These are phyloP conservation scores for Ephialtes manifestator DNA, from an alignment of 2,888 invertebrate genomes.

Conservation along the genomic window DNA sequence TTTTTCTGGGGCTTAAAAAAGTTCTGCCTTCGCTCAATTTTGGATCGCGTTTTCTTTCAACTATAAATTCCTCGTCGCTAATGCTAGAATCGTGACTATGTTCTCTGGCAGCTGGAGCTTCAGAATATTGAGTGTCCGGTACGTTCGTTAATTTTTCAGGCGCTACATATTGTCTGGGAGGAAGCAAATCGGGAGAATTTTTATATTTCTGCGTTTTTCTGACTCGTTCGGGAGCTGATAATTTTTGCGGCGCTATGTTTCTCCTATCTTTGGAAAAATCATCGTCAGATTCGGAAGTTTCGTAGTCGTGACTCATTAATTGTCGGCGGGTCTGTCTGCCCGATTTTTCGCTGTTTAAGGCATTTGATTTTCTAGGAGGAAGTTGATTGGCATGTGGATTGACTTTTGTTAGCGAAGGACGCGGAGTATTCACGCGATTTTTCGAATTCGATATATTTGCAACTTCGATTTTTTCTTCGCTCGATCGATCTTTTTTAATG, in stretches of 20 bases:
- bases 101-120: background rate
- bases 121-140: background rate
- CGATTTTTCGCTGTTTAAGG: conserved; percentile 17
- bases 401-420: background rate
- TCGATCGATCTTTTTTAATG: background rate
- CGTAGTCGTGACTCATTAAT: conserved; percentile 61
- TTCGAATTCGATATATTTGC: background rate
- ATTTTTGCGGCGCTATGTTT: background rate
- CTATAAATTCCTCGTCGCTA: conserved; percentile 40
- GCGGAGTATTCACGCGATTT: conserved; percentile 11
- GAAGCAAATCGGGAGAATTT: background rate
- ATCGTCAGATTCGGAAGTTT: conserved; percentile 62
- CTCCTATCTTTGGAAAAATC: conserved; percentile 52
- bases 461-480: background rate
- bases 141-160: conserved; percentile 6
- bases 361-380: background rate
- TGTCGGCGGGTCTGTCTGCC: conserved; percentile 42
- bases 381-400: conserved; percentile 10
- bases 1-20: conserved; percentile 30
- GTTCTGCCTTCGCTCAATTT: background rate
- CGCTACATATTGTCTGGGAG: background rate
- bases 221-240: conserved; percentile 7
- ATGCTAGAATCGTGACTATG: conserved; percentile 33
- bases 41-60: background rate
- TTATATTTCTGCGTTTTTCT: conserved; percentile 19